These are phyloP conservation scores for Apostichopus japonicus DNA, from an alignment of 35 echinoderm and acorn worm genomes.

Conservation along the genomic window DNA sequence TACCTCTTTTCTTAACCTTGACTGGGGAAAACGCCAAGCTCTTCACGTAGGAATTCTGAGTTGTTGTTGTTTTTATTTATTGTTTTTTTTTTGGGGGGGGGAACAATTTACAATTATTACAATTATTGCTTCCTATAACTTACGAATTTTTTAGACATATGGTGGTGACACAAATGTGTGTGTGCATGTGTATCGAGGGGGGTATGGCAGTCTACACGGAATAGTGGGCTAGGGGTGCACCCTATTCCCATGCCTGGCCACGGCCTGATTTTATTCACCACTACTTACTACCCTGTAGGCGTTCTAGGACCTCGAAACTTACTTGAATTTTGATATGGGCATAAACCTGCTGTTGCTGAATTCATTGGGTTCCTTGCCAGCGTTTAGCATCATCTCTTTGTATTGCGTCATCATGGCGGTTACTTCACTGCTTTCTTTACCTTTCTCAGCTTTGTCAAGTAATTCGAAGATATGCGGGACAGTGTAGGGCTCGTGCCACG, in stretches of 20 bases:
- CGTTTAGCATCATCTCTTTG: neutral
- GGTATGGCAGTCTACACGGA: neutral
- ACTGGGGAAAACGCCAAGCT: too few relatives aligned
- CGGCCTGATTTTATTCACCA: neutral
- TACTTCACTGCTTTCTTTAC: neutral
- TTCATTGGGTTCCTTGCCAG: neutral
- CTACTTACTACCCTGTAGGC: neutral
- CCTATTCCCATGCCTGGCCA: neutral
- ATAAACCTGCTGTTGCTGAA: neutral
- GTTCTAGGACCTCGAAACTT: neutral
- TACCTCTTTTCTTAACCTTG: too few relatives aligned
- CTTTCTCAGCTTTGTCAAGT: neutral
- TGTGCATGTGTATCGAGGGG: too few relatives aligned
- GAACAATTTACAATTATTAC: too few relatives aligned
- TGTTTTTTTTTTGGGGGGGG: too few relatives aligned
- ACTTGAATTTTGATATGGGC: slow-evolving; percentile 9
- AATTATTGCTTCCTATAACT: too few relatives aligned
- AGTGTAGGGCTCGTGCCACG: slow-evolving; percentile 43
- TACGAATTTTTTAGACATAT: too few relatives aligned
- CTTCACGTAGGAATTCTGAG: too few relatives aligned
- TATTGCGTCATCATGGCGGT: neutral
- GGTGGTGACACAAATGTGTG: too few relatives aligned
- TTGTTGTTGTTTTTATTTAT: too few relatives aligned
- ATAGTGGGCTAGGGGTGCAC: neutral
- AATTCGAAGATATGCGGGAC: neutral